Conservation (phyloP, 2,113 vertebrate species). For the Chamaetylas fuelleborni region DNA sequence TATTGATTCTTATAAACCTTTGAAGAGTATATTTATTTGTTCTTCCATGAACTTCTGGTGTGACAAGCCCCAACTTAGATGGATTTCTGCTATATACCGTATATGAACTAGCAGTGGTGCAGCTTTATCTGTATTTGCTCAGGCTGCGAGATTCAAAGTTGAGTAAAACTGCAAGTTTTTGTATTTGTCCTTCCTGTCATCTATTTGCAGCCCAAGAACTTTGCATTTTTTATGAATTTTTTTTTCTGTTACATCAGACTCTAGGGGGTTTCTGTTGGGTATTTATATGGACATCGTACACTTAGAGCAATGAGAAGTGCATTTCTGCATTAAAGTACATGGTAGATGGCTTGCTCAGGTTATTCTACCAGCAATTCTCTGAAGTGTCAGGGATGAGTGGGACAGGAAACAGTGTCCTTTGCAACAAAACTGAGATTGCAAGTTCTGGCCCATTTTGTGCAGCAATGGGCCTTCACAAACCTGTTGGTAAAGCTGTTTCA, state of each 20-base stretch:
- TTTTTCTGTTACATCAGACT: neutral
- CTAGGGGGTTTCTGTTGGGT: neutral
- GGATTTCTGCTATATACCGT: rapidly evolving
- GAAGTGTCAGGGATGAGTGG: neutral
- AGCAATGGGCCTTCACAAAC: neutral
- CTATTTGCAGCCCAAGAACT: neutral
- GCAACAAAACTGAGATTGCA: neutral
- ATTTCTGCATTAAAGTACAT: neutral
- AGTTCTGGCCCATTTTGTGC: neutral
- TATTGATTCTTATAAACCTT: neutral
- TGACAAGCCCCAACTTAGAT: neutral
- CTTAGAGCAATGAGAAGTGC: neutral
- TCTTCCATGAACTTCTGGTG: neutral
- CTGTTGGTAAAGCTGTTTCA: neutral
- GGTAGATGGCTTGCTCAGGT: neutral
- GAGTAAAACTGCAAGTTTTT: neutral
- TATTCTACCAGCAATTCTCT: neutral
- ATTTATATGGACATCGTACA: neutral
- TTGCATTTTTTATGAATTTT: neutral
- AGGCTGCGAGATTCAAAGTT: neutral
- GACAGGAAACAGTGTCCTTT: neutral
- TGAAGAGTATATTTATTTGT: neutral
- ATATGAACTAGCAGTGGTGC: neutral
- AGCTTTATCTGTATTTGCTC: neutral
- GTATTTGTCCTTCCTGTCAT: neutral